Percentiles rank a stretch among this genome's conserved stretches.
These are phyloP conservation scores for Subanguina moxae DNA, from an alignment of 1,140 invertebrate species.

Conservation along the genomic window DNA sequence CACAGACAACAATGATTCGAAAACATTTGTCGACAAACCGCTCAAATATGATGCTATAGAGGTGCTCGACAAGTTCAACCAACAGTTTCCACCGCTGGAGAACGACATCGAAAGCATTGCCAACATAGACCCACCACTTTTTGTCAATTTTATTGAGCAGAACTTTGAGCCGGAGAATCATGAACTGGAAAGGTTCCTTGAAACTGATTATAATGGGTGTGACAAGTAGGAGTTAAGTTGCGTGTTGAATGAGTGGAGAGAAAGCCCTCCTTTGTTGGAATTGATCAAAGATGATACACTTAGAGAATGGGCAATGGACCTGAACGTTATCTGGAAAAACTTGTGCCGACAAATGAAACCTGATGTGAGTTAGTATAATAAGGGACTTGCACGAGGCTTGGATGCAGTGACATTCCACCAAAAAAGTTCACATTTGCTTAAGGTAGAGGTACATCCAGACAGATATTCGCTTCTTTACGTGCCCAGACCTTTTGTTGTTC, in stretches of 20 bases:
- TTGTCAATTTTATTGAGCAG: conserved; percentile 35
- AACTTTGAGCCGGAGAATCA: conserved; percentile 32
- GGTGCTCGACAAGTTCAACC: conserved; percentile 23
- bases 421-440: not conserved
- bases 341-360: conserved; percentile 59
- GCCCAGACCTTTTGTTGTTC: conserved; percentile 35
- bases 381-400: no score
- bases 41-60: conserved; percentile 21
- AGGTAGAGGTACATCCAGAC: conserved; percentile 18
- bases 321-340: conserved; percentile 35
- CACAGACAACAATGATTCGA: conserved; percentile 32
- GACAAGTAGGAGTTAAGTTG: conserved; percentile 21
- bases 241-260: conserved; percentile 32
- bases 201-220: conserved; percentile 1
- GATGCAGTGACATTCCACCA: no score
- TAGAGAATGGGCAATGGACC: conserved; percentile 35
- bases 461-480: conserved; percentile 38
- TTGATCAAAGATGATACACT: conserved; percentile 33
- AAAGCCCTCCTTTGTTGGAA: conserved; percentile 23
- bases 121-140: conserved; percentile 23
- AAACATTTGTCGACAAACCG: conserved; percentile 46
- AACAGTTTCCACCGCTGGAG: conserved; percentile 14
- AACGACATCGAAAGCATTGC: conserved; percentile 12
- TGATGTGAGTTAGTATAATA: not conserved
- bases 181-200: conserved; percentile 23